Evolutionary conservation across 2,888 invertebrate genomes (phyloP).

Genomic region (Andrena hattorfiana): DNA sequence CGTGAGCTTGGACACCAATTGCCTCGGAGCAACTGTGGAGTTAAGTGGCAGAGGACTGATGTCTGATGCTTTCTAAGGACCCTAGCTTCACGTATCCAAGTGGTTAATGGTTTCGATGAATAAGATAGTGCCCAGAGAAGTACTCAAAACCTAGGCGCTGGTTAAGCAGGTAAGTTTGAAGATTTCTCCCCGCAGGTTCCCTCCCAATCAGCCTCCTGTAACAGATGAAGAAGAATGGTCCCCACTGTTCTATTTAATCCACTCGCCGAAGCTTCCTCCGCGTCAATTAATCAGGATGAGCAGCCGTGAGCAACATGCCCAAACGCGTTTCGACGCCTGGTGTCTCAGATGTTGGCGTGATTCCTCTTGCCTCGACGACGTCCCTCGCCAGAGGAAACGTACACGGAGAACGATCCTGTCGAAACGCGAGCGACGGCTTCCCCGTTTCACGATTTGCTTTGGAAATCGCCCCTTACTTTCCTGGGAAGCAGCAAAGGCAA

Average conservation of each 20-base stretch:
- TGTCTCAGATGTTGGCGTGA: slow-evolving; percentile 3
- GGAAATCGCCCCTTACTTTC: slow-evolving; percentile 14
- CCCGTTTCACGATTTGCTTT: slow-evolving; percentile 17
- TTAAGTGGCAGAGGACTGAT: too few relatives aligned
- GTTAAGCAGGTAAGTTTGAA: too few relatives aligned
- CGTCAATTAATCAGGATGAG: slow-evolving; percentile 29
- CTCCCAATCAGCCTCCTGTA: slow-evolving; percentile 13
- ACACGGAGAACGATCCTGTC: not conserved
- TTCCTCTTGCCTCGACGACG: not conserved
- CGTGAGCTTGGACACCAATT: too few relatives aligned
- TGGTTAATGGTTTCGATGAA: too few relatives aligned
- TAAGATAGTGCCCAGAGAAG: too few relatives aligned
- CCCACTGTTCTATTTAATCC: slow-evolving; percentile 23
- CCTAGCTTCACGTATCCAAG: too few relatives aligned
- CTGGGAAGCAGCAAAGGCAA: slow-evolving; percentile 22
- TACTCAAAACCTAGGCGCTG: too few relatives aligned
- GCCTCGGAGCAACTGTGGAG: too few relatives aligned
- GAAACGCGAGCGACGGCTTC: slow-evolving; percentile 16
- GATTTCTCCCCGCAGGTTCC: slow-evolving; percentile 15
- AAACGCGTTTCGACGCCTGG: slow-evolving; percentile 5
- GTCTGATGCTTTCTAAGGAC: too few relatives aligned
- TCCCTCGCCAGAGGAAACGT: not conserved
- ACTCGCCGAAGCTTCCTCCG: slow-evolving; percentile 12
- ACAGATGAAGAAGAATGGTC: not conserved
- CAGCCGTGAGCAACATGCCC: slow-evolving; percentile 9